phyloP scores from a whole-genome alignment of 2,888 invertebrate genomes.

The Eupelmus urozonus region DNA sequence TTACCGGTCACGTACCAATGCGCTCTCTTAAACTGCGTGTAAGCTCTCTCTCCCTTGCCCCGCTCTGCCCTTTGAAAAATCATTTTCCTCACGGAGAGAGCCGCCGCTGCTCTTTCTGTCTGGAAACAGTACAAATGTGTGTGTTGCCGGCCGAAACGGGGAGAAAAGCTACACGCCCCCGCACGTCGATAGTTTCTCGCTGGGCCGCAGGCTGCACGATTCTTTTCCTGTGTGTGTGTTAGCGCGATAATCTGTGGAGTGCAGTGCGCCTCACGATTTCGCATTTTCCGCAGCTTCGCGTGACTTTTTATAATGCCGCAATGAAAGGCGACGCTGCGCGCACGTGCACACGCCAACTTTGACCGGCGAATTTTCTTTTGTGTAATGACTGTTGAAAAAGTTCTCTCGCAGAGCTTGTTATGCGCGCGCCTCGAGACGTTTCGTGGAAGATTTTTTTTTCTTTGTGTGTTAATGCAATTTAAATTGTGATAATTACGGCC shows the following conservation, averaged over 20 bases:
- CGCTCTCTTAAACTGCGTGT: too few relatives aligned
- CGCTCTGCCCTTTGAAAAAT: slow-evolving; percentile 57
- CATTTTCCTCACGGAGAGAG: slow-evolving; percentile 46
- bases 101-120: slow-evolving; percentile 18
- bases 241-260: slow-evolving; percentile 62
- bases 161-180: neutral
- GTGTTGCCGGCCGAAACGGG: slow-evolving; percentile 11
- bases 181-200: neutral
- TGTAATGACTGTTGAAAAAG: slow-evolving; percentile 6
- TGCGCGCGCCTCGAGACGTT: neutral
- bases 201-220: slow-evolving; percentile 39
- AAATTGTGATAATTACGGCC: too few relatives aligned
- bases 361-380: slow-evolving; percentile 1
- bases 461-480: neutral
- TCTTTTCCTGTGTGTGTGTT: slow-evolving; percentile 24
- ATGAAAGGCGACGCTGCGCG: neutral
- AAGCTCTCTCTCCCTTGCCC: neutral
- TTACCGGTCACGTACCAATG: slow-evolving; percentile 61
- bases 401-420: neutral
- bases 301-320: slow-evolving; percentile 21
- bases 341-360: neutral
- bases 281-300: slow-evolving; percentile 14
- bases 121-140: slow-evolving; percentile 57
- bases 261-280: slow-evolving; percentile 64
- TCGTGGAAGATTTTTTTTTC: neutral